Evolutionary conservation across 1,140 invertebrate species (phyloP).

Genomic region (Hydropsyche tenuis): DNA sequence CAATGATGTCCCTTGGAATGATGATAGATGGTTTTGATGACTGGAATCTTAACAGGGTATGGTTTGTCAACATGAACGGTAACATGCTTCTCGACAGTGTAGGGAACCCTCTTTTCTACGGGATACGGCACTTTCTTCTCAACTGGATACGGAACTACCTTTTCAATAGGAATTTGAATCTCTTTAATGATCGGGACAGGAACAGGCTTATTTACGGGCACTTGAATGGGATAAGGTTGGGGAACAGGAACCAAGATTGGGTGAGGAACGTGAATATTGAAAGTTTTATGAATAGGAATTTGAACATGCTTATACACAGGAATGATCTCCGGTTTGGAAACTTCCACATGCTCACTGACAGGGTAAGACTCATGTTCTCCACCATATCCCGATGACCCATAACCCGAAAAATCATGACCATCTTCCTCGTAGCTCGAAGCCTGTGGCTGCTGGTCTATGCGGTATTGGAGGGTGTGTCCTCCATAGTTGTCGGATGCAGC

Average conservation of each 20-base stretch:
- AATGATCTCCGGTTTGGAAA: constrained; percentile 72
- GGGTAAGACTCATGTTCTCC: constrained; percentile 61
- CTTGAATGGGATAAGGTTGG: constrained; percentile 75
- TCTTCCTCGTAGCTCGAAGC: constrained; percentile 31
- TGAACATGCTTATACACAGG: constrained; percentile 75
- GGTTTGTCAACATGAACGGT: constrained; percentile 76
- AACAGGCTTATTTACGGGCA: constrained; percentile 74
- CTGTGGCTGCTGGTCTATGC: constrained; percentile 35
- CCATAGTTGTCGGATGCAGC: not conserved
- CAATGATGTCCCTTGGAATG: constrained; percentile 61
- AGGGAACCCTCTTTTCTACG: constrained; percentile 74
- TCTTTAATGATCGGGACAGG: constrained; percentile 75
- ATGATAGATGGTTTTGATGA: constrained; percentile 74
- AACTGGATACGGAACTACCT: constrained; percentile 74
- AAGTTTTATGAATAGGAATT: constrained; percentile 71
- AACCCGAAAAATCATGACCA: constrained; percentile 44
- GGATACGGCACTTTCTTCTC: constrained; percentile 76
- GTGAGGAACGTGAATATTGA: constrained; percentile 73
- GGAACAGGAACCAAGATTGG: constrained; percentile 72
- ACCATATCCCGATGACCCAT: constrained; percentile 52
- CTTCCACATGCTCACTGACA: constrained; percentile 71
- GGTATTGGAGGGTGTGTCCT: not conserved
- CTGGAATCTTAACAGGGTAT: constrained; percentile 74
- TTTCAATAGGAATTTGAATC: constrained; percentile 74
- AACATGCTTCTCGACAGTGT: constrained; percentile 73